These are phyloP conservation scores for Lynx canadensis DNA, from an alignment of 2,113 vertebrate genomes.

Conservation along the genomic window DNA sequence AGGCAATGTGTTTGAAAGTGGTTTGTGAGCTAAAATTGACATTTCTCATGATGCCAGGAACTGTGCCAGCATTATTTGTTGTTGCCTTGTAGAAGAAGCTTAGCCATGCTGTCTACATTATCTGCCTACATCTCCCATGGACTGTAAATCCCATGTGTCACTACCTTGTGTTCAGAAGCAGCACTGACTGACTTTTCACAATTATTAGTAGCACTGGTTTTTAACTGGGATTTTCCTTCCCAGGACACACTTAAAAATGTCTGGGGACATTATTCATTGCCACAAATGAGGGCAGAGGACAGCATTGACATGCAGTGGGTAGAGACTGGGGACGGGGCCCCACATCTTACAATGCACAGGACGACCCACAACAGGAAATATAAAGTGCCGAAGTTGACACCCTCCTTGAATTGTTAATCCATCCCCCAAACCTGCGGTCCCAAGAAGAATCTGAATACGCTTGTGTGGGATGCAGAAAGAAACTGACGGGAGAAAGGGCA, in stretches of 20 bases:
- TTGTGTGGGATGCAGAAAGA: neutral
- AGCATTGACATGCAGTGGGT: no score
- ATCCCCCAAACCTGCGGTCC: neutral
- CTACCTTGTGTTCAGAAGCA: neutral
- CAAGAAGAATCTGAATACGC: neutral
- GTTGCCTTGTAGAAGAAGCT: neutral
- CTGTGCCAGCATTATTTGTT: neutral
- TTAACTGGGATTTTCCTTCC: neutral
- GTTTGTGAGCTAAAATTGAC: neutral
- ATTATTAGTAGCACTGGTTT: neutral
- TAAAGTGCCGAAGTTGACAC: rapidly evolving
- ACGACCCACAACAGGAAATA: neutral
- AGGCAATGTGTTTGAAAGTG: neutral
- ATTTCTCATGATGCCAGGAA: neutral
- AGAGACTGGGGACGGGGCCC: neutral
- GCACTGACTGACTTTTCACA: neutral
- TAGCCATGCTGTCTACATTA: rapidly evolving
- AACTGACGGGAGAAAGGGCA: no score
- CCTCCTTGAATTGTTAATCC: neutral
- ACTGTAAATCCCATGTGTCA: no score
- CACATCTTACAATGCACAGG: rapidly evolving
- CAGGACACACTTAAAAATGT: neutral
- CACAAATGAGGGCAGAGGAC: neutral
- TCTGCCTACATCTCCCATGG: neutral
- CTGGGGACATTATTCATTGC: neutral